Conservation (phyloP, 2,113 vertebrate genomes). For the Syrmaticus mikado region DNA sequence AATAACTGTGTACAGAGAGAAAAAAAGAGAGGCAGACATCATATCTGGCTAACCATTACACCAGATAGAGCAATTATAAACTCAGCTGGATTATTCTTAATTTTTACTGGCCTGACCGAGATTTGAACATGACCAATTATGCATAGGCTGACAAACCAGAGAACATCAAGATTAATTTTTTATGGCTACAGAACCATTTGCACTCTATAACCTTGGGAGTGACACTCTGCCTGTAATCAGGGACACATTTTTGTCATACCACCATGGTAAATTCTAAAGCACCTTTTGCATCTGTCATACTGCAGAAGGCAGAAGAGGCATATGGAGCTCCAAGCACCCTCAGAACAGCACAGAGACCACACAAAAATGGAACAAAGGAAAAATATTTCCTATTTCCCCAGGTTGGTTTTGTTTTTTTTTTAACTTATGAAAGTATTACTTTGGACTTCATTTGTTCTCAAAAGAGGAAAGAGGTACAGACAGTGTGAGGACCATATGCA, state of each 20-base stretch:
- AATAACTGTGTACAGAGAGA: background rate
- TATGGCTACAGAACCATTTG: constrained; percentile 22
- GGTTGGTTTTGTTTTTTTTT: background rate
- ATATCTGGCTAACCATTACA: background rate
- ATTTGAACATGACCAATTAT: background rate
- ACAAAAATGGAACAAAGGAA: background rate
- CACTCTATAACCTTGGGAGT: constrained; percentile 49
- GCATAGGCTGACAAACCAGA: constrained; percentile 31
- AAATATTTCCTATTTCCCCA: background rate
- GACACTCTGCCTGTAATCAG: background rate
- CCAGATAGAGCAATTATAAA: constrained; percentile 3
- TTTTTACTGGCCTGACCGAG: background rate
- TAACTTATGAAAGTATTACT: background rate
- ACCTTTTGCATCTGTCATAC: constrained; percentile 25
- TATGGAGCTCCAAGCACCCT: background rate
- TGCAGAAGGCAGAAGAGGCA: background rate
- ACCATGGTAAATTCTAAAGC: background rate
- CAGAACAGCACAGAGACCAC: background rate
- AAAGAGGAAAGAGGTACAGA: background rate
- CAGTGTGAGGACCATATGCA: fast-evolving
- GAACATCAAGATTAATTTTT: constrained; percentile 65
- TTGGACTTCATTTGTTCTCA: background rate
- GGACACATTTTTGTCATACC: constrained; percentile 10
- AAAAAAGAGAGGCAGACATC: background rate
- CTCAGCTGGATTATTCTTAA: constrained; percentile 47